phyloP scores from a whole-genome alignment of 2,888 invertebrate species.

The Pterostichus niger region DNA sequence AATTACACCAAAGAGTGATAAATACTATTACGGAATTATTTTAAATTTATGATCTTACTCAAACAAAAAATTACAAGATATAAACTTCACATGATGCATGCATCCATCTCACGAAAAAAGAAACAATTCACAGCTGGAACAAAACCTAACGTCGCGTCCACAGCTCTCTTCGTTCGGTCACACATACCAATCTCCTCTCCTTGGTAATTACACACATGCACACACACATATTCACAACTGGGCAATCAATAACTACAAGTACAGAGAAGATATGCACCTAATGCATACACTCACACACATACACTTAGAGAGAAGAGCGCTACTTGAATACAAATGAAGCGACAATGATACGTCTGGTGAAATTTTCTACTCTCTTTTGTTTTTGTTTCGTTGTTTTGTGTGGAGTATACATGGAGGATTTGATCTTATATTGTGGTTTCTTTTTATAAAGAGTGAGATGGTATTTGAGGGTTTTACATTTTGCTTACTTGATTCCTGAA shows the following conservation, averaged over 20 bases:
- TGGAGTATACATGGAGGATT: neutral
- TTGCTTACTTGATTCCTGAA: neutral
- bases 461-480: neutral
- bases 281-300: constrained; percentile 2
- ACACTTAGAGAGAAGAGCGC: constrained; percentile 3
- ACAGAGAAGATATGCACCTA: constrained; percentile 34
- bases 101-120: constrained; percentile 37
- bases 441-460: too few relatives aligned
- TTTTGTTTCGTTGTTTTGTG: constrained; percentile 8
- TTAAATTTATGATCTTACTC: constrained; percentile 15
- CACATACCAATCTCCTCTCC: constrained; percentile 26
- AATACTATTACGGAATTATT: constrained; percentile 11
- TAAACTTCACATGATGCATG: constrained; percentile 36
- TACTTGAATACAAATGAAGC: constrained; percentile 44
- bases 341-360: constrained; percentile 41
- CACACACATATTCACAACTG: neutral
- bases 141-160: constrained; percentile 43
- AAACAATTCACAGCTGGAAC: constrained; percentile 52
- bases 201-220: constrained; percentile 42
- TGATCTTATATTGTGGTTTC: constrained; percentile 15
- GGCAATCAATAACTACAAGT: constrained; percentile 9
- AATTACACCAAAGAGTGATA: neutral
- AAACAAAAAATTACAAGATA: constrained; percentile 8
- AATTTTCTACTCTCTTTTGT: constrained; percentile 33
- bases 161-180: constrained; percentile 36